A percentile compares a stretch with the other conserved stretches of the same genome.
Conservation (phyloP, 2,797 vertebrate genomes). For the Platyrinchus mystaceus region DNA sequence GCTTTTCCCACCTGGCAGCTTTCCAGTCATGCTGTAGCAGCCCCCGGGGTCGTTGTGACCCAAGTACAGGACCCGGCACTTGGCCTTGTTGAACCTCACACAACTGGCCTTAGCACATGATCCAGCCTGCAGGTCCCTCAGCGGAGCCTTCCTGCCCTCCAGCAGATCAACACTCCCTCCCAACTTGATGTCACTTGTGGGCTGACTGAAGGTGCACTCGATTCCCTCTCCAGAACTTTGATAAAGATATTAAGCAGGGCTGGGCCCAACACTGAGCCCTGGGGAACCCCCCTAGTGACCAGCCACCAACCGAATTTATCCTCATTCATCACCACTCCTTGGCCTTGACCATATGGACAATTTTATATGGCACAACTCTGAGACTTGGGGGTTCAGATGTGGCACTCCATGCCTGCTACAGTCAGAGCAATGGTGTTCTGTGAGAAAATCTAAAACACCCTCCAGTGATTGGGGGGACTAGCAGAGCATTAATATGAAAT, state of each 20-base stretch:
- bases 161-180: too few relatives aligned
- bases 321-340: not conserved
- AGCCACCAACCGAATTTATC: fast-evolving
- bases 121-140: not conserved
- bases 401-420: not conserved
- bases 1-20: not conserved
- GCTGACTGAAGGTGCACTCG: too few relatives aligned
- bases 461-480: not conserved
- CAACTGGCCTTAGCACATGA: not conserved
- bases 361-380: not conserved
- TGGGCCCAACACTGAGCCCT: fast-evolving
- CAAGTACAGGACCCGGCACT: not conserved
- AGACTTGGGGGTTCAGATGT: not conserved
- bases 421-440: not conserved
- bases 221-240: too few relatives aligned
- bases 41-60: too few relatives aligned
- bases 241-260: not conserved
- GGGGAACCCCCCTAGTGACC: fast-evolving
- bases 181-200: too few relatives aligned
- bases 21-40: not conserved
- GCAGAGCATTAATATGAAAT: not conserved
- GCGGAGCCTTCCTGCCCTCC: too few relatives aligned
- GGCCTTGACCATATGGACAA: fast-evolving
- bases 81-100: too few relatives aligned
- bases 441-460: not conserved